These are phyloP conservation scores for Saccopteryx leptura DNA, from an alignment of 2,113 vertebrate genomes.

Conservation along the genomic window DNA sequence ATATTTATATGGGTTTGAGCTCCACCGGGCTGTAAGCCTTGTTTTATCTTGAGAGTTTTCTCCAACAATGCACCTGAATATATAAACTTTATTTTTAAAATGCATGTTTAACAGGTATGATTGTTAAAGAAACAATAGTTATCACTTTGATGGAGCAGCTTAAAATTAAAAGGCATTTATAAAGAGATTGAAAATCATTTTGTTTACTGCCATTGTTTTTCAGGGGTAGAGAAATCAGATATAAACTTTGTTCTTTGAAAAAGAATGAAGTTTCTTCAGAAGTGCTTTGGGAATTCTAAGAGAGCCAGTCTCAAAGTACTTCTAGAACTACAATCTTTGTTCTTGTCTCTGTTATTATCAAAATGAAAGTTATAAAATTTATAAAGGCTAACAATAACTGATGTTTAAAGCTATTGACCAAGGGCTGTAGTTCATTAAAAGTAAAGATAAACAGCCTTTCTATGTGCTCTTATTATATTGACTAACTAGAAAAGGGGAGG, in stretches of 20 bases:
- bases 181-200: neutral
- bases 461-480: neutral
- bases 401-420: neutral
- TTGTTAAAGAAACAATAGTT: neutral
- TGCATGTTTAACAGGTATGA: neutral
- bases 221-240: neutral
- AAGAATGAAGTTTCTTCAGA: neutral
- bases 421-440: neutral
- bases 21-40: neutral
- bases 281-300: neutral
- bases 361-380: neutral
- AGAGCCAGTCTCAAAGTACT: neutral
- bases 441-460: neutral
- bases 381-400: neutral
- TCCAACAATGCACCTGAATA: neutral
- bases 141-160: neutral
- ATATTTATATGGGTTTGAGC: neutral
- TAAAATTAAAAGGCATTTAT: neutral
- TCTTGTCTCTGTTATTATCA: neutral
- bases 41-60: neutral
- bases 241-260: neutral
- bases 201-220: neutral
- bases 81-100: constrained; percentile 10
- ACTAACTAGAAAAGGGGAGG: neutral
- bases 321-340: neutral